Evolutionary conservation across 2,797 vertebrate species (phyloP).

Genomic region (Rhodeus uyekii): DNA sequence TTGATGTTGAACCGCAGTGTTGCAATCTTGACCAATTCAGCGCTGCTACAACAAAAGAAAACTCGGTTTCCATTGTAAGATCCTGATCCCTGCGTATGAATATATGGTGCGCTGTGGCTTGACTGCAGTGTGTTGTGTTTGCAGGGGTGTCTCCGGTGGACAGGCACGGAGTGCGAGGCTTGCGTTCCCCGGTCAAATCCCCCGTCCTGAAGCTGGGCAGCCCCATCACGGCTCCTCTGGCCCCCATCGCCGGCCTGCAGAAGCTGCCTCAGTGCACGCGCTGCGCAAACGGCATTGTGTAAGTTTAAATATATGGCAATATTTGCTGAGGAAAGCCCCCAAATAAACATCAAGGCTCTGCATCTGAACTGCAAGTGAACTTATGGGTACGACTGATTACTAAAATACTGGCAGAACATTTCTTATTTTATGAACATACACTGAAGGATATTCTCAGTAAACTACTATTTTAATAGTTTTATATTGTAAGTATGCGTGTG

Average conservation of each 20-base stretch:
- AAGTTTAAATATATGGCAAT: conserved; percentile 65
- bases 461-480: too few relatives aligned
- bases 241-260: conserved; percentile 83
- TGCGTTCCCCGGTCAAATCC: conserved; percentile 82
- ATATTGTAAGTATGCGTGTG: too few relatives aligned
- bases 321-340: background rate
- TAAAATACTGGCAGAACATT: too few relatives aligned
- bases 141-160: conserved; percentile 81
- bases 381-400: too few relatives aligned
- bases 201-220: conserved; percentile 83
- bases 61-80: background rate
- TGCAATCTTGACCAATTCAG: too few relatives aligned
- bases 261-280: conserved; percentile 93
- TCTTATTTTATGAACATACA: too few relatives aligned
- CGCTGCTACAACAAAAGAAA: background rate
- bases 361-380: too few relatives aligned
- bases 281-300: conserved; percentile 94
- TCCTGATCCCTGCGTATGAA: background rate
- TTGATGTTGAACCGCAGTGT: too few relatives aligned
- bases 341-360: background rate
- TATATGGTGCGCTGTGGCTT: background rate
- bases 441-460: too few relatives aligned
- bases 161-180: conserved; percentile 75
- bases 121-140: background rate
- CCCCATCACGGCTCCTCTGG: conserved; percentile 71